Base-by-base conservation (phyloP, 2,888 invertebrate genomes). In the Pilophorus perplexus region DNA sequence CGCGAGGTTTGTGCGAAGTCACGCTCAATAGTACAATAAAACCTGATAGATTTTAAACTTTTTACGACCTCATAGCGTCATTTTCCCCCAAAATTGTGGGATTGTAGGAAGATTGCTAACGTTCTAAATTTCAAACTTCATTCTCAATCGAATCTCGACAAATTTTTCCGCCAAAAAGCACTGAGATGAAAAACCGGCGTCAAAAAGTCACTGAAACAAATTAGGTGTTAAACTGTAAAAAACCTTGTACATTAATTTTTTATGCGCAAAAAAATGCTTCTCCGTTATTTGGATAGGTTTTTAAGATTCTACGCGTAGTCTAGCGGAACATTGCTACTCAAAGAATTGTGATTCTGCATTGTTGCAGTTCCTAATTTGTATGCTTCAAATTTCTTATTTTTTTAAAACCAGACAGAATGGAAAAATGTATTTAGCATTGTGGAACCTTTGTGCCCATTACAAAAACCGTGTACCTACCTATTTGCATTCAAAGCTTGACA, bases 11-110 rank as follows among this genome's bases (percentile, higher is more conserved):
- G 33, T 6, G 42, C 4, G 22, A 48, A 48, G 22, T 12, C 27
- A 33, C 40, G 59, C 59, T 59, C 59, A 59, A 59, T 59, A 59
- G 59, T 59, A 59, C 59, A 59, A 59, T 59, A 59, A 59, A 59
- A 28, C 23, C 16, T 42, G 5, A 42, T 14, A 42, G 23, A 22
- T 55, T 38, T 55, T 38, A 55, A 37, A 55, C 20, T 20, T 55
- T 38, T 40, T 52, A 52, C 18, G 38, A 16, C 40, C 40, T 40
- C 25, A 42, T 27, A n/a, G n/a, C n/a, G n/a, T n/a, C n/a, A n/a
- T n/a, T n/a, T n/a, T n/a, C n/a, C n/a, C n/a, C n/a, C n/a, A n/a
- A n/a, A n/a, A n/a, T n/a, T n/a, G n/a, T n/a, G n/a, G n/a, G n/a
- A n/a, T n/a, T n/a, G n/a, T n/a, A n/a, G n/a, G n/a, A n/a, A n/a